Evolutionary conservation across 2,113 vertebrate genomes (phyloP).

Genomic region (Stomatorhinus ivindoensis): DNA sequence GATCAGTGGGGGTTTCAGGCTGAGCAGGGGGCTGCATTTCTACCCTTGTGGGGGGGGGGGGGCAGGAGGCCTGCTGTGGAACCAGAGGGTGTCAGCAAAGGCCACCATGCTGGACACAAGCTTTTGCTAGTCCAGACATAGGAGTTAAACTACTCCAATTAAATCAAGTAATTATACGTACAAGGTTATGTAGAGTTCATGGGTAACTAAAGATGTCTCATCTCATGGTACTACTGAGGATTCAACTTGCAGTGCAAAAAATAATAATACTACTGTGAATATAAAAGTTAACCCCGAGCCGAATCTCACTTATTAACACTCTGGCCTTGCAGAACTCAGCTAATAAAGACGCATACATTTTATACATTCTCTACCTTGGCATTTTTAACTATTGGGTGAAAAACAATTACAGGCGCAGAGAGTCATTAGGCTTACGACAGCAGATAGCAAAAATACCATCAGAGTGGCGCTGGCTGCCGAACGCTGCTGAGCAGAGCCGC

Average conservation of each 20-base stretch:
- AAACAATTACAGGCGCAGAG: not conserved
- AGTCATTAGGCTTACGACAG: not conserved
- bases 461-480: not conserved
- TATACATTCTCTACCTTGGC: not conserved
- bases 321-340: not conserved
- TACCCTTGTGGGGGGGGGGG: not conserved
- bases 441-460: not conserved
- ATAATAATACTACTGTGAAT: not conserved
- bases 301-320: not conserved
- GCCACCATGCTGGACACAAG: not conserved
- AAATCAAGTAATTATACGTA: not conserved
- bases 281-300: not conserved
- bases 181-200: not conserved
- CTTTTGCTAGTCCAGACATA: not conserved
- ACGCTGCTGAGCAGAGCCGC: not conserved
- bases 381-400: not conserved
- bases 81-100: not conserved
- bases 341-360: not conserved
- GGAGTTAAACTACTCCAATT: not conserved
- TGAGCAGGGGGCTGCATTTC: not conserved
- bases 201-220: not conserved
- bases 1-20: not conserved
- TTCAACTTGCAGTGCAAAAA: not conserved
- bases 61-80: not conserved
- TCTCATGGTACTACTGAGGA: not conserved